Conservation (phyloP, 1,140 invertebrate species). For the Drosophila pachea region DNA sequence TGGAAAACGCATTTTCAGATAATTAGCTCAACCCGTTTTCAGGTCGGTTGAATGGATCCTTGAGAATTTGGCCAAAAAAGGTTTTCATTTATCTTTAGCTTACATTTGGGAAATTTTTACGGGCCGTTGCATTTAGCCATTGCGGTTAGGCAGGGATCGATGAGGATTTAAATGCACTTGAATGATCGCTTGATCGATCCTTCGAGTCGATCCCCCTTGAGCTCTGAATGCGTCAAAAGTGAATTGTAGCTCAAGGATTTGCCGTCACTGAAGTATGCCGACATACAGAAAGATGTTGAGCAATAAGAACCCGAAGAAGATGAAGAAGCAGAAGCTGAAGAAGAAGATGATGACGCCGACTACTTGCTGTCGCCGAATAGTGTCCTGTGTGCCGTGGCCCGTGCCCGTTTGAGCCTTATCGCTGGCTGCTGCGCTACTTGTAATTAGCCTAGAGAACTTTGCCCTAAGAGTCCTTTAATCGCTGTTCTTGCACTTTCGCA, state of each 20-base stretch:
- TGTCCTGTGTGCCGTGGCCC: background rate
- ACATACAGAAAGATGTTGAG: too few relatives aligned
- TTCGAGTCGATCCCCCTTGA: constrained; percentile 1
- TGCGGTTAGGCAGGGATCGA: constrained; percentile 58
- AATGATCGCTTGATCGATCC: constrained; percentile 54
- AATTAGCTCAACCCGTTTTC: constrained; percentile 51
- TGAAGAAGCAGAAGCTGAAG: background rate
- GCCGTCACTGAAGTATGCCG: constrained; percentile 62
- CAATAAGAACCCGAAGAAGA: background rate
- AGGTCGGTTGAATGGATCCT: constrained; percentile 40
- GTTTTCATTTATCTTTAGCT: background rate
- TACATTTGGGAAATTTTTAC: constrained; percentile 46
- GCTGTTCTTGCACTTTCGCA: constrained; percentile 61
- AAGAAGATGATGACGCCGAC: constrained; percentile 1
- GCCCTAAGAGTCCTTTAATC: constrained; percentile 40
- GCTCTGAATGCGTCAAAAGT: constrained; percentile 68
- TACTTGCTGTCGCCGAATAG: constrained; percentile 36
- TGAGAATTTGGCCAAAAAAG: constrained; percentile 54
- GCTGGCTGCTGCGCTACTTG: constrained; percentile 26
- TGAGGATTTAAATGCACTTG: constrained; percentile 71
- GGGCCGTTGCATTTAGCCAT: constrained; percentile 50
- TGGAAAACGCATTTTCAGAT: constrained; percentile 42
- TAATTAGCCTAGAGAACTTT: constrained; percentile 17
- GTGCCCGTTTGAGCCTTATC: background rate
- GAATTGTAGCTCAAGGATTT: constrained; percentile 72